These are phyloP conservation scores for Coreoperca whiteheadi DNA, from an alignment of 2,113 vertebrate genomes.

Conservation along the genomic window DNA sequence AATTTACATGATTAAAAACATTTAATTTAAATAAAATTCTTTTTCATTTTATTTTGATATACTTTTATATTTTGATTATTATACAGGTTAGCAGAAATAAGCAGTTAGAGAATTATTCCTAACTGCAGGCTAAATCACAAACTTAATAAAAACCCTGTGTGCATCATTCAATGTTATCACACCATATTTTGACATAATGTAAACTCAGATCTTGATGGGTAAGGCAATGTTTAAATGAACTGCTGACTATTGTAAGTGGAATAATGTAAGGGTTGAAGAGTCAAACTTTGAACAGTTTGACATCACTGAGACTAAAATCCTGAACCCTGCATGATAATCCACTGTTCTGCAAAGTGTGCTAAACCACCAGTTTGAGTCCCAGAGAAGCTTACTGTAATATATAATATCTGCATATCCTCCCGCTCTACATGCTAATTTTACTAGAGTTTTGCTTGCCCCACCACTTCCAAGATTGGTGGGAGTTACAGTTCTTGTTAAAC, in stretches of 20 bases:
- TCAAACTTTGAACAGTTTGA: background rate
- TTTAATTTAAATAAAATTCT: too few relatives aligned
- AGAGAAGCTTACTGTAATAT: background rate
- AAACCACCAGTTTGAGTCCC: background rate
- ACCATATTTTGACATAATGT: background rate
- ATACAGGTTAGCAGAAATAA: background rate
- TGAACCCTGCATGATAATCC: background rate
- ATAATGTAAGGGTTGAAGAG: background rate
- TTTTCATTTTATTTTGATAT: background rate
- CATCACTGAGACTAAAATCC: background rate
- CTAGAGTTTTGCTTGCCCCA: background rate
- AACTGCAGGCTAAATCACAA: background rate
- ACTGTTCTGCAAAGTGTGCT: conserved; percentile 15
- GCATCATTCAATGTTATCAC: background rate
- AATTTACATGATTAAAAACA: background rate
- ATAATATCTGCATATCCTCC: conserved; percentile 6
- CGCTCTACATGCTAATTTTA: conserved; percentile 7
- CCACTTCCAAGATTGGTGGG: background rate
- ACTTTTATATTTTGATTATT: background rate
- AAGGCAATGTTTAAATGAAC: conserved; percentile 3
- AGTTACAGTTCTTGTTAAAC: background rate
- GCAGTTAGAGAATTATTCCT: background rate
- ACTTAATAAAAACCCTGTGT: background rate
- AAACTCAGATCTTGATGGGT: background rate
- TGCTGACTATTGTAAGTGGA: background rate